phyloP scores from a whole-genome alignment of 2,113 vertebrate species.

The Oostethus manadensis region DNA sequence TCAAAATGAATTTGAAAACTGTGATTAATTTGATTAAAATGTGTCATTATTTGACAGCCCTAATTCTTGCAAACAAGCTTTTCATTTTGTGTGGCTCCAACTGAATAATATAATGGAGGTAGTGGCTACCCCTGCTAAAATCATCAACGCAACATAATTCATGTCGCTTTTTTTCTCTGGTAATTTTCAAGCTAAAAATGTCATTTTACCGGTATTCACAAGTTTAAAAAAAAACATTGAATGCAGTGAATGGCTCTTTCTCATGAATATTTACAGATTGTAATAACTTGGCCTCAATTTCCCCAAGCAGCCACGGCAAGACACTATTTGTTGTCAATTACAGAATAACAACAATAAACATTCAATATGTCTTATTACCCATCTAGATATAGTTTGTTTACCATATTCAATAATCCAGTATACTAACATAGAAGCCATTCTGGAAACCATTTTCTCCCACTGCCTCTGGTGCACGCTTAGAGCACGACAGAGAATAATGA shows the following conservation, averaged over 20 bases:
- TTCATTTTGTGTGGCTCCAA: too few species aligned
- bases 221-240: slow-evolving; percentile 5
- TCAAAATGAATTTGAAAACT: too few species aligned
- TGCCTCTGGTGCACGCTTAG: slow-evolving; percentile 10
- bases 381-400: slow-evolving; percentile 43
- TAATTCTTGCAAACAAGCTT: too few species aligned
- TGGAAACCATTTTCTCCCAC: slow-evolving; percentile 33
- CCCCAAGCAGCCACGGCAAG: slow-evolving; percentile 16
- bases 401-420: slow-evolving; percentile 45
- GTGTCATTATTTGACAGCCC: too few species aligned
- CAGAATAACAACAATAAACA: slow-evolving; percentile 30
- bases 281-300: slow-evolving; percentile 29
- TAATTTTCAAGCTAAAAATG: neutral
- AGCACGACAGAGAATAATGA: slow-evolving; percentile 23
- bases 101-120: neutral
- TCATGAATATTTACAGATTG: slow-evolving; percentile 38
- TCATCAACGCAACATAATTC: slow-evolving; percentile 8
- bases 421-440: slow-evolving; percentile 22
- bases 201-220: neutral
- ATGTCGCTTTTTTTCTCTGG: too few species aligned
- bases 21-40: too few species aligned
- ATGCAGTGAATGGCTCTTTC: slow-evolving; percentile 9
- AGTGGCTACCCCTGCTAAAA: neutral
- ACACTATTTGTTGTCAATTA: slow-evolving; percentile 44
- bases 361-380: slow-evolving; percentile 26